phyloP scores from a whole-genome alignment of 2,888 invertebrate genomes.

The Erebia ligea region DNA sequence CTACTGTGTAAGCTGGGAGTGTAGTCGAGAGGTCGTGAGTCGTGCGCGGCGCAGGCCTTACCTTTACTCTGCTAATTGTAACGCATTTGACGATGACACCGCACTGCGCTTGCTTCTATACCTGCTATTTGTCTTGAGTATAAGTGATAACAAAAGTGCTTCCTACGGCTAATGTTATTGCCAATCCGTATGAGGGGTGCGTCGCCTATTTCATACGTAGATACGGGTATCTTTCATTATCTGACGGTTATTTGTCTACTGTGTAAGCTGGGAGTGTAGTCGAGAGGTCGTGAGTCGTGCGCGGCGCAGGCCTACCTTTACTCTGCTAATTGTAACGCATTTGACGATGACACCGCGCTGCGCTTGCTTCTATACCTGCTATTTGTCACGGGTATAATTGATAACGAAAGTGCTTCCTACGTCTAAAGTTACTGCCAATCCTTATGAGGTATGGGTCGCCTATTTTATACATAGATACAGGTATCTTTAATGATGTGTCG shows the following conservation, averaged over 20 bases:
- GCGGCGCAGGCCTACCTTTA: slow-evolving; percentile 26
- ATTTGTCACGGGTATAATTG: slow-evolving; percentile 25
- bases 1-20: slow-evolving; percentile 17
- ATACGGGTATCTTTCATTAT: slow-evolving; percentile 11
- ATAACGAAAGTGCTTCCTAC: slow-evolving; percentile 6
- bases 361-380: slow-evolving; percentile 12
- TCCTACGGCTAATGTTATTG: too few species aligned
- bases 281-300: slow-evolving; percentile 36
- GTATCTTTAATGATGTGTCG: slow-evolving; percentile 17
- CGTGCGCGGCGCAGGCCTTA: slow-evolving; percentile 29
- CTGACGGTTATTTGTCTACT: slow-evolving; percentile 25
- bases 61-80: slow-evolving; percentile 32
- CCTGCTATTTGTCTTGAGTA: neutral
- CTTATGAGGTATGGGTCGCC: too few species aligned
- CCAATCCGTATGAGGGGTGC: too few species aligned
- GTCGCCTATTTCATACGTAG: neutral
- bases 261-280: slow-evolving; percentile 9
- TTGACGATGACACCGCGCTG: slow-evolving; percentile 25
- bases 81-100: slow-evolving; percentile 30
- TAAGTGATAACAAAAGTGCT: neutral
- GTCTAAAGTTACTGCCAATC: too few species aligned
- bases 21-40: slow-evolving; percentile 31
- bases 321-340: slow-evolving; percentile 33
- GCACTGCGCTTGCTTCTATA: neutral
- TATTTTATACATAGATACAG: neutral